Conservation (phyloP, 2,113 vertebrate genomes). For the Ptyas mucosa region DNA sequence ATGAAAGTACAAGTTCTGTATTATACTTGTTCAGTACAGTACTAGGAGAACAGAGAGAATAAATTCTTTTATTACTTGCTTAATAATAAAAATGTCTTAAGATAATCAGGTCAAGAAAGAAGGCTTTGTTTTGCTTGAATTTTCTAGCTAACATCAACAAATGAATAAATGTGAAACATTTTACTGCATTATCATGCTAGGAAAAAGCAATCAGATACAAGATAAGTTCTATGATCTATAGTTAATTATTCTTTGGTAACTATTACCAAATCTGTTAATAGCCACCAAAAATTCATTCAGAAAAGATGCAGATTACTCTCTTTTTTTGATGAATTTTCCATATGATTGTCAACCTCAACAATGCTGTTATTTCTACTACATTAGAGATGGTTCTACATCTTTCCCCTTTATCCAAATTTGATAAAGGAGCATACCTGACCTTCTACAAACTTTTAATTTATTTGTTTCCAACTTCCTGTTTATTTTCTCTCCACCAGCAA, state of each 20-base stretch:
- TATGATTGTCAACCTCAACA: background rate
- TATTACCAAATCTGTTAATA: background rate
- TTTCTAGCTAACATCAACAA: constrained; percentile 16
- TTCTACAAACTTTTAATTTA: background rate
- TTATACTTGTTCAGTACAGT: background rate
- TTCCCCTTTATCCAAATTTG: background rate
- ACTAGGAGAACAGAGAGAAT: background rate
- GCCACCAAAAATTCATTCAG: background rate
- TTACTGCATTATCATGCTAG: background rate
- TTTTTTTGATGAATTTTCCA: background rate
- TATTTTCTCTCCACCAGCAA: too few relatives aligned
- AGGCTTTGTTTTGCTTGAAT: constrained; percentile 1
- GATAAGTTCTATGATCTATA: background rate
- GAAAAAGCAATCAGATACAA: background rate
- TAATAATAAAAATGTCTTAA: background rate
- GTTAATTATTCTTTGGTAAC: background rate
- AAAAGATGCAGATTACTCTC: background rate
- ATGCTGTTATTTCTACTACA: background rate
- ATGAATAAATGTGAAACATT: background rate
- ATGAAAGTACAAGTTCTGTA: constrained; percentile 23
- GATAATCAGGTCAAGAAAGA: background rate
- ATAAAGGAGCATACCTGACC: background rate
- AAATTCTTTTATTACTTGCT: background rate
- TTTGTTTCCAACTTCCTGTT: background rate
- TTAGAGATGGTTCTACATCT: background rate